These are phyloP conservation scores for Phasia obesa DNA, from an alignment of 2,888 invertebrate species.

Conservation along the genomic window DNA sequence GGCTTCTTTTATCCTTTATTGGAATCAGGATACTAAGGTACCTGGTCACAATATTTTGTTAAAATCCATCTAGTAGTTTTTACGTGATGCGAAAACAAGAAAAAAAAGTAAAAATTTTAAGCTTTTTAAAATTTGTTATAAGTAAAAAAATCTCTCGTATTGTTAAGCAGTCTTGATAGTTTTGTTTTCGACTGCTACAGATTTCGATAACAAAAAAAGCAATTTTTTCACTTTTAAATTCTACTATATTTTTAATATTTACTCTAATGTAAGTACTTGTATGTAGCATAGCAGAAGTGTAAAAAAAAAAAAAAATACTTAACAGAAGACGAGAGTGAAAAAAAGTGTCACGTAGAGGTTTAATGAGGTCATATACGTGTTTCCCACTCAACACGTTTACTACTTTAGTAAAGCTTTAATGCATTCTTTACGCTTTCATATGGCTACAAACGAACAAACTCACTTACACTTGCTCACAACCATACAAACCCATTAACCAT, in stretches of 20 bases:
- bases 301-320: slow-evolving; percentile 7
- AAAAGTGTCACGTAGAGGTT: slow-evolving; percentile 71
- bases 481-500: slow-evolving; percentile 13
- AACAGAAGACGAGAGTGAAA: slow-evolving; percentile 24
- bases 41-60: no score
- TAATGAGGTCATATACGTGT: slow-evolving; percentile 73
- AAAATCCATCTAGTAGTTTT: no score
- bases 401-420: slow-evolving; percentile 62
- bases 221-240: not conserved
- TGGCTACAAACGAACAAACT: slow-evolving; percentile 13
- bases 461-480: slow-evolving; percentile 28
- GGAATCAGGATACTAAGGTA: no score
- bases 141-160: no score
- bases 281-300: slow-evolving; percentile 6
- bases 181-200: no score
- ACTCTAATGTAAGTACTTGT: slow-evolving; percentile 27
- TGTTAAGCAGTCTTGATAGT: no score
- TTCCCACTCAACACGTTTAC: slow-evolving; percentile 68
- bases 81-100: no score
- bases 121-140: no score
- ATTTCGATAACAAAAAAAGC: no score
- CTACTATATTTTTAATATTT: slow-evolving; percentile 19
- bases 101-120: no score
- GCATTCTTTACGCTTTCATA: slow-evolving; percentile 53
- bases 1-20: no score